A percentile compares a stretch with the other conserved stretches of the same genome.
Conservation (phyloP, 2,113 vertebrate species). For the Physeter macrocephalus region DNA sequence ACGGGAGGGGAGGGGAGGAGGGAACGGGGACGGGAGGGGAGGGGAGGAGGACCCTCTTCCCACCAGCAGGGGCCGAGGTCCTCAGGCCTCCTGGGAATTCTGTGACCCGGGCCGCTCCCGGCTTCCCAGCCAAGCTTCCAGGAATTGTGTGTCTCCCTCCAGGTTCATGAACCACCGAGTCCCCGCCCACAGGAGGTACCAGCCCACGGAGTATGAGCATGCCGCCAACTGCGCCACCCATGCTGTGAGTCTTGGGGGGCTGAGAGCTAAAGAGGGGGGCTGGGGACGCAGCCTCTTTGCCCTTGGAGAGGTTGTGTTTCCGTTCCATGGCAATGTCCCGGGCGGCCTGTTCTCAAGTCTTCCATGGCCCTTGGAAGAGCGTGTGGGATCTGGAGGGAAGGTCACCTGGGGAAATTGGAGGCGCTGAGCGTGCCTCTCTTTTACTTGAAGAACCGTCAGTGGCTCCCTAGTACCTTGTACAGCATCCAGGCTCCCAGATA, state of each 20-base stretch:
- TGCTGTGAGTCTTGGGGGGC: conserved; percentile 83
- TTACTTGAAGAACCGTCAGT: neutral
- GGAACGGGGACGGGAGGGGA: accelerated
- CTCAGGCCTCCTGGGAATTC: neutral
- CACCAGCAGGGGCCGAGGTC: neutral
- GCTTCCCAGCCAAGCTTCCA: neutral
- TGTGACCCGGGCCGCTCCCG: accelerated
- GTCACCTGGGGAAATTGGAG: neutral
- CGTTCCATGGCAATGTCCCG: accelerated
- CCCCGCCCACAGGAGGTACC: conserved; percentile 90
- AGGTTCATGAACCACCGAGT: conserved; percentile 97
- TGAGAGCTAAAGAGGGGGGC: accelerated
- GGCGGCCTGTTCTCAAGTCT: too few species aligned
- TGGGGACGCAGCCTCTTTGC: neutral
- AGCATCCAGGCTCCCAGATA: neutral
- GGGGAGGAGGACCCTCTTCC: neutral
- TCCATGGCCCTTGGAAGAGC: accelerated
- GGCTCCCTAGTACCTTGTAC: neutral
- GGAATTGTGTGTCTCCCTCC: conserved; percentile 9
- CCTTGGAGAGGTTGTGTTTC: accelerated
- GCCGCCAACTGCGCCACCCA: conserved; percentile 96
- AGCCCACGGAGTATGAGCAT: conserved; percentile 94
- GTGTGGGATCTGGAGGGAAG: neutral
- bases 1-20: accelerated
- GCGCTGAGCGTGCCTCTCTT: neutral